A percentile compares a stretch with the other conserved stretches of the same genome.
Conservation (phyloP, 2,797 vertebrate genomes). For the Tinamus major region DNA sequence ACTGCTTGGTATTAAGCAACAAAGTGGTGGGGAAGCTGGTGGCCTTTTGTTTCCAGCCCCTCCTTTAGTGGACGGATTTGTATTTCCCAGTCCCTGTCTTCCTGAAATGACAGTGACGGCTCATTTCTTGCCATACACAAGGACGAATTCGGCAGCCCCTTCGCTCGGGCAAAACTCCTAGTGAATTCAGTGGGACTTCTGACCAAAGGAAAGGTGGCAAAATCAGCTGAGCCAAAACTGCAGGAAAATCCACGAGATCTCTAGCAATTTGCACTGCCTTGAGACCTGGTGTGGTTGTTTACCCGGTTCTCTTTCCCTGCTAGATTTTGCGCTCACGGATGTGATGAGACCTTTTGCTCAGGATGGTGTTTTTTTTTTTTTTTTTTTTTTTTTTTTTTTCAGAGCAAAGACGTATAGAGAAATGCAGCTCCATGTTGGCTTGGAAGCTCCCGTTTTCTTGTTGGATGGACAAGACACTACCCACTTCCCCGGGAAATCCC, state of each 20-base stretch:
- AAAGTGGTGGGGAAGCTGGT: neutral
- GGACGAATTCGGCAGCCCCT: neutral
- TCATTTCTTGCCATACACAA: slow-evolving; percentile 16
- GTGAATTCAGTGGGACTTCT: neutral
- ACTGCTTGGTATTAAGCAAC: slow-evolving; percentile 17
- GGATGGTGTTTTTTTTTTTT: neutral
- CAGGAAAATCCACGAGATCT: neutral
- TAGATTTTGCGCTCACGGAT: neutral
- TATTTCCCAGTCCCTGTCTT: neutral
- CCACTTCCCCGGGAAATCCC: neutral
- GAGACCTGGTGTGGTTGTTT: slow-evolving; percentile 6
- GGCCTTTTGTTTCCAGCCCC: neutral
- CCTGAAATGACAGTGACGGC: slow-evolving; percentile 15
- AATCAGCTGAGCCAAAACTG: neutral
- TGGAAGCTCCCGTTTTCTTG: slow-evolving; percentile 8
- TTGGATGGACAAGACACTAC: slow-evolving; percentile 18
- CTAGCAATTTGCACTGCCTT: neutral
- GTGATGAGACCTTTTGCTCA: accelerated
- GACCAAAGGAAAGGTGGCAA: neutral
- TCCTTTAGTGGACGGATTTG: neutral
- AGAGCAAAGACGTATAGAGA: neutral
- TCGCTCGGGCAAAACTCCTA: accelerated
- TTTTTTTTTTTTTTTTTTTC: neutral
- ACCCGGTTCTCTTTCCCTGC: neutral
- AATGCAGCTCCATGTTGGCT: neutral